A percentile compares a stretch with the other conserved stretches of the same genome.
phyloP scores from a whole-genome alignment of 2,797 vertebrate genomes.

The Silurus lanzhouensis region DNA sequence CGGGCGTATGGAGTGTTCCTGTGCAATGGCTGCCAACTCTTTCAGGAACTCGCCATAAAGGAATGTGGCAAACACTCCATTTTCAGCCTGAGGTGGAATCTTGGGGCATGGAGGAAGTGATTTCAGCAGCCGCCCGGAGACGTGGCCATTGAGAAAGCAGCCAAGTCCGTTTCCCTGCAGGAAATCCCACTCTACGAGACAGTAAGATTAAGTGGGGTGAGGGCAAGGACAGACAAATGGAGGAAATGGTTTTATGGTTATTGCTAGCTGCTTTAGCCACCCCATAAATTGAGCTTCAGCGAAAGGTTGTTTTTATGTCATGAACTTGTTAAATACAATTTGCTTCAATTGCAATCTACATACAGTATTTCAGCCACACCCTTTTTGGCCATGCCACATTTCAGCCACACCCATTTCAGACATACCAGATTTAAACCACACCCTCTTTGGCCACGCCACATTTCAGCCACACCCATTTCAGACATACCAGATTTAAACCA shows the following conservation, averaged over 20 bases:
- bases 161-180: constrained; percentile 61
- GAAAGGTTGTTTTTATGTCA: not conserved
- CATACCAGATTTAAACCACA: not conserved
- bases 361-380: not conserved
- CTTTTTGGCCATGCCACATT: not conserved
- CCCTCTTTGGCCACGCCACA: too few species aligned
- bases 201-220: not conserved
- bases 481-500: too few species aligned
- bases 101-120: constrained; percentile 71
- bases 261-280: not conserved
- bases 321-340: not conserved
- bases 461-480: too few species aligned
- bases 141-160: constrained; percentile 66
- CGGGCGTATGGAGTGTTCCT: constrained; percentile 88
- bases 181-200: constrained; percentile 60
- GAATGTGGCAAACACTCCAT: constrained; percentile 83
- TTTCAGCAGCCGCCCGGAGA: constrained; percentile 66
- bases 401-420: not conserved
- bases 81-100: constrained; percentile 76
- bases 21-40: constrained; percentile 90
- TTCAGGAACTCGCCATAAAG: constrained; percentile 94
- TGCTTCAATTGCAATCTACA: too few species aligned
- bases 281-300: not conserved
- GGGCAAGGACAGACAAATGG: not conserved
- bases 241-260: not conserved